phyloP scores from a whole-genome alignment of 2,797 vertebrate genomes.

The Danio kyathit region DNA sequence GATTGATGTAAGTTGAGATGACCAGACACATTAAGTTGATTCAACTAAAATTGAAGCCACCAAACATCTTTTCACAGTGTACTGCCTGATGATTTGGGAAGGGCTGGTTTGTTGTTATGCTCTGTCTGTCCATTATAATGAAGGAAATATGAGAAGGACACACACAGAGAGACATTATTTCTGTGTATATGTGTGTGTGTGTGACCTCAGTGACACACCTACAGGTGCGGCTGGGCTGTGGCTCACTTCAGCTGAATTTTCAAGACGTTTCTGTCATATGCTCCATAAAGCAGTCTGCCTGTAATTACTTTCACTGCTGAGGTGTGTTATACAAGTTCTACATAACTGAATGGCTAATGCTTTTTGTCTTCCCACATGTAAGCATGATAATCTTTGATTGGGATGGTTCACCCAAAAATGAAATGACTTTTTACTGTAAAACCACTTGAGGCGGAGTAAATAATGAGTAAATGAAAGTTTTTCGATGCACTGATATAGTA shows the following conservation, averaged over 20 bases:
- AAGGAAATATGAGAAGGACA: slow-evolving; percentile 70
- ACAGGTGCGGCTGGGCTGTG: slow-evolving; percentile 40
- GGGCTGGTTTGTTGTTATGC: not conserved
- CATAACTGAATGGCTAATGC: not conserved
- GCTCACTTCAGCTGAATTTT: slow-evolving; percentile 32
- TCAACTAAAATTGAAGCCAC: too few species aligned
- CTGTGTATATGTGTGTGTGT: slow-evolving; percentile 56
- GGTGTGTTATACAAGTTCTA: not conserved
- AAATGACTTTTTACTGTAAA: too few species aligned
- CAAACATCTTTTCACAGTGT: not conserved
- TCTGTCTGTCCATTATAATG: slow-evolving; percentile 59
- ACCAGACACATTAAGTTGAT: too few species aligned
- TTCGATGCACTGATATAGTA: too few species aligned
- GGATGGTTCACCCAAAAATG: too few species aligned
- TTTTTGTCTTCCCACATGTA: not conserved
- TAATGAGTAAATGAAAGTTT: too few species aligned
- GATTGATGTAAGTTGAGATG: too few species aligned
- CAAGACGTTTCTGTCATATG: not conserved
- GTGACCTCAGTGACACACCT: slow-evolving; percentile 48
- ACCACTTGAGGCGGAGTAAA: too few species aligned
- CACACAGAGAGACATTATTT: slow-evolving; percentile 53
- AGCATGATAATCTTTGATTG: too few species aligned
- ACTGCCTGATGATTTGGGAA: not conserved
- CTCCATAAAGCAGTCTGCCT: not conserved
- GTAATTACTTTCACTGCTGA: not conserved